phyloP scores from a whole-genome alignment of 2,888 invertebrate species.

The Agrochola lychnidis region DNA sequence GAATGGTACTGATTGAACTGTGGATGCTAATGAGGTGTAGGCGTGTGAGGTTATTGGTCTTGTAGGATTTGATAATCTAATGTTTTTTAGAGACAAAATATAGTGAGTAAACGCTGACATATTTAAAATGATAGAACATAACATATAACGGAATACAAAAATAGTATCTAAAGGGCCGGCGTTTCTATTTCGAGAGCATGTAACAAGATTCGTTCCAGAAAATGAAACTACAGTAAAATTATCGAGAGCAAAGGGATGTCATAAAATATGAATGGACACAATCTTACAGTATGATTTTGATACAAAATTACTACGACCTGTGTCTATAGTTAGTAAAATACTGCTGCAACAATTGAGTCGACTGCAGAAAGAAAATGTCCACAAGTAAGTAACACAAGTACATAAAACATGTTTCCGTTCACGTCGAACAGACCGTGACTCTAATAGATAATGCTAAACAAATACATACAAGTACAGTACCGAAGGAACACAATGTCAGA shows the following conservation, averaged over 20 bases:
- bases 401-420: conserved; percentile 42
- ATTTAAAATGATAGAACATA: conserved; percentile 7
- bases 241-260: conserved; percentile 38
- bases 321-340: no score
- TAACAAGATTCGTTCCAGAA: conserved; percentile 46
- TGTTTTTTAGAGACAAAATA: background rate
- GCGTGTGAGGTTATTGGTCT: conserved; percentile 28
- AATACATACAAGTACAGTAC: conserved; percentile 36
- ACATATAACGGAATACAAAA: background rate
- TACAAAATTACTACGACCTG: background rate
- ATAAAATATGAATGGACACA: conserved; percentile 19
- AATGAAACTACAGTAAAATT: conserved; percentile 28
- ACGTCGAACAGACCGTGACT: conserved; percentile 59
- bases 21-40: conserved; percentile 26
- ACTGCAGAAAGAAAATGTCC: conserved; percentile 21
- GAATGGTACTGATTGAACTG: conserved; percentile 29
- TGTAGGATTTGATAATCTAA: background rate
- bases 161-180: conserved; percentile 8
- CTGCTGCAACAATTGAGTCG: background rate
- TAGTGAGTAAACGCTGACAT: no score
- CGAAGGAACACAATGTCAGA: conserved; percentile 61
- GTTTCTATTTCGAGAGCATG: conserved; percentile 33
- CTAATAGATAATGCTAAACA: conserved; percentile 56
- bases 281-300: background rate
- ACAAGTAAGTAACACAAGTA: conserved; percentile 17